Conservation (phyloP, 2,888 invertebrate genomes). For the Ophioninae sp. region DNA sequence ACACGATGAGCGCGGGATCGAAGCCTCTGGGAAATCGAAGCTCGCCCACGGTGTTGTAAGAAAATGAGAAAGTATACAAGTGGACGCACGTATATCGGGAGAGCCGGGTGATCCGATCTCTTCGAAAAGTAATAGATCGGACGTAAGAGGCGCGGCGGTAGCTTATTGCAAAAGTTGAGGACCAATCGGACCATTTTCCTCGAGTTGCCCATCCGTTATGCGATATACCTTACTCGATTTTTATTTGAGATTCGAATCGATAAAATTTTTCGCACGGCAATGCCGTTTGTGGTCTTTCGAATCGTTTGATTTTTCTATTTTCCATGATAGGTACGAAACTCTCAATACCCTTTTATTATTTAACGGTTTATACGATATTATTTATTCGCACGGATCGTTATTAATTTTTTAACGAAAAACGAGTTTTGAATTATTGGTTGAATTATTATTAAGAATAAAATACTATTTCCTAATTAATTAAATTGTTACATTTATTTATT, state of each 20-base stretch:
- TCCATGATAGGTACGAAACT: too few relatives aligned
- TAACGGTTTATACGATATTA: too few relatives aligned
- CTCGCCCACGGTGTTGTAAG: constrained; percentile 9
- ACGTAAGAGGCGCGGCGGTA: neutral
- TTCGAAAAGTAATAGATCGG: constrained; percentile 11
- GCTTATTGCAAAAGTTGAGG: constrained; percentile 26
- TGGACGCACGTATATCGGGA: constrained; percentile 10
- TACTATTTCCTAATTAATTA: too few relatives aligned
- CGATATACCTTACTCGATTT: constrained; percentile 5
- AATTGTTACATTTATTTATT: too few relatives aligned
- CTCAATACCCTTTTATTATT: too few relatives aligned
- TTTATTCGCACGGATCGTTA: too few relatives aligned
- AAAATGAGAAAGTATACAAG: constrained; percentile 14
- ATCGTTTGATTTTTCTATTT: too few relatives aligned
- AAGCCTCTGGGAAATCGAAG: constrained; percentile 54
- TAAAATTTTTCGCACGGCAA: too few relatives aligned
- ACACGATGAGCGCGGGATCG: constrained; percentile 12
- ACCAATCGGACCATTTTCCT: neutral
- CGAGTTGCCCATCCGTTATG: neutral
- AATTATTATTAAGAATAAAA: too few relatives aligned
- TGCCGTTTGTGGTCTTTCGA: too few relatives aligned
- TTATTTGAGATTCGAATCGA: neutral
- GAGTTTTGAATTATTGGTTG: too few relatives aligned
- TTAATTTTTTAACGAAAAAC: too few relatives aligned
- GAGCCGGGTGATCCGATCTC: constrained; percentile 25